A percentile compares a stretch with the other conserved stretches of the same genome.
phyloP scores from a whole-genome alignment of 2,888 invertebrate genomes.

The Drosophila anomalipes region DNA sequence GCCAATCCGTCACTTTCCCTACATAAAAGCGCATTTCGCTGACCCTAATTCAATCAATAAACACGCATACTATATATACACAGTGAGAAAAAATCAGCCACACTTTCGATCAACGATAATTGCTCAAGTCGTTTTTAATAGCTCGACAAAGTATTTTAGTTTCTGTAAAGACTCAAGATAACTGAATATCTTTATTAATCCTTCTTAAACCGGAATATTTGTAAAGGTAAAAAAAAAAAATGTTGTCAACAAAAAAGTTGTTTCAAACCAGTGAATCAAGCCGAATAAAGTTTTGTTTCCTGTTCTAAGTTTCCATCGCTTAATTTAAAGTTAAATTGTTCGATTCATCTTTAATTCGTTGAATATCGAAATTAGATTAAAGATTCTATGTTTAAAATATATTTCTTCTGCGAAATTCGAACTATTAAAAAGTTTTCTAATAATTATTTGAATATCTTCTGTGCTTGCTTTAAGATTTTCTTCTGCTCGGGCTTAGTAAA shows the following conservation, averaged over 20 bases:
- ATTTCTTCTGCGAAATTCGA: neutral
- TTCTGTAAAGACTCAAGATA: neutral
- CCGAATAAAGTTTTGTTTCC: neutral
- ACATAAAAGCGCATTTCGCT: constrained; percentile 15
- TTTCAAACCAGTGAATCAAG: neutral
- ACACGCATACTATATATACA: neutral
- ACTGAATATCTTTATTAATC: neutral
- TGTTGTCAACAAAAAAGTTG: neutral
- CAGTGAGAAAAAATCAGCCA: neutral
- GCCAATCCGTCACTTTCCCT: constrained; percentile 26
- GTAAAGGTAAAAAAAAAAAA: neutral
- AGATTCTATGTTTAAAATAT: neutral
- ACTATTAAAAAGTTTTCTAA: neutral
- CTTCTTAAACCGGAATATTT: neutral
- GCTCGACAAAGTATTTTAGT: neutral
- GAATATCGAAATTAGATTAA: neutral
- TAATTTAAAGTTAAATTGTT: neutral
- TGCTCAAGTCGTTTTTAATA: neutral
- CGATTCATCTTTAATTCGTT: neutral
- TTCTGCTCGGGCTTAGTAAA: neutral
- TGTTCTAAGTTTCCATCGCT: neutral
- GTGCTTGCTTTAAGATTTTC: neutral
- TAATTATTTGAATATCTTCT: neutral
- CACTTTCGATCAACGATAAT: neutral
- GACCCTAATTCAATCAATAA: neutral